Evolutionary conservation across 1,140 invertebrate genomes (phyloP).

Genomic region (Littorina saxatilis): DNA sequence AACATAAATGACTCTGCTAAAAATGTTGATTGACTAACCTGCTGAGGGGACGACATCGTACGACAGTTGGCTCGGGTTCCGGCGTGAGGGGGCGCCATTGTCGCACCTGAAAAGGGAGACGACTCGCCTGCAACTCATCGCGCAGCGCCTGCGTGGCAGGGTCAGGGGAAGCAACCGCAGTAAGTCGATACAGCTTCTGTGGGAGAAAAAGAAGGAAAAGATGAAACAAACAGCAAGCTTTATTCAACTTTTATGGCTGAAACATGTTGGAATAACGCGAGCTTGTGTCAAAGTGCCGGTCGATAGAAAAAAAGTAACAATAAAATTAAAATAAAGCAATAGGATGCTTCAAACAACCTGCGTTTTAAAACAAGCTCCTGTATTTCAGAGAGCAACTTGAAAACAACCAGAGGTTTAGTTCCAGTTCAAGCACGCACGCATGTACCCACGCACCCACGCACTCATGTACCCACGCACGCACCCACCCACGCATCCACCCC

Average conservation of each 20-base stretch:
- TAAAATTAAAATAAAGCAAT: neutral
- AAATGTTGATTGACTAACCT: no score
- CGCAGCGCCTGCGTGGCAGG: slow-evolving; percentile 49
- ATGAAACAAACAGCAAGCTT: neutral
- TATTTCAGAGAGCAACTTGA: no score
- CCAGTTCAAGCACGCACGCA: no score
- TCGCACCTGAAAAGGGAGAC: slow-evolving; percentile 57
- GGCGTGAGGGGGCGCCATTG: slow-evolving; percentile 55
- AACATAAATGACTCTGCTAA: no score
- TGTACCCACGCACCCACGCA: neutral
- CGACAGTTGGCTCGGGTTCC: slow-evolving; percentile 42
- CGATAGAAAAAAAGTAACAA: neutral
- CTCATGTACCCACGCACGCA: neutral
- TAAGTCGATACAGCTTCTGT: slow-evolving; percentile 54
- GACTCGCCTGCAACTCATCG: slow-evolving; percentile 55
- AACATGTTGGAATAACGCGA: neutral
- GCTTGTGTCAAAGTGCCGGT: no score
- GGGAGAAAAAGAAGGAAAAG: slow-evolving; percentile 6
- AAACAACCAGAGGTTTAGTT: no score
- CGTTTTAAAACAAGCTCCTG: neutral
- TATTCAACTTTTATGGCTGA: neutral
- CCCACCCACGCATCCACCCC: neutral
- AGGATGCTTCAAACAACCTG: neutral
- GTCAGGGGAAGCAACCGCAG: slow-evolving; percentile 36
- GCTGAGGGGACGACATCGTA: slow-evolving; percentile 55